Percentiles rank a stretch among this genome's conserved stretches.
Conservation (phyloP, 2,888 invertebrate species). For the Drosophila lutescens region DNA sequence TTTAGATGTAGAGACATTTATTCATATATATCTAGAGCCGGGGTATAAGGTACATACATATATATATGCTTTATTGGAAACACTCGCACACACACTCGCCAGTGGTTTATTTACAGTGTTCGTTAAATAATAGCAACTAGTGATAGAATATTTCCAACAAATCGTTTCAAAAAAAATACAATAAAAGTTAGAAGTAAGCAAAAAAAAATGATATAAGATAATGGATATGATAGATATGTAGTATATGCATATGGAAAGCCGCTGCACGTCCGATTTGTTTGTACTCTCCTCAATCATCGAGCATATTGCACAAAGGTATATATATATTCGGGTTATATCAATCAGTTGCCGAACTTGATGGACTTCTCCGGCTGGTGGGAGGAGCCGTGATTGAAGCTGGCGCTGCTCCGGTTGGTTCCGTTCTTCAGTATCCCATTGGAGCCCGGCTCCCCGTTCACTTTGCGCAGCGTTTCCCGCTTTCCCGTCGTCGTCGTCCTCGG, state of each 20-base stretch:
- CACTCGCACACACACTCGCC: slow-evolving; percentile 15
- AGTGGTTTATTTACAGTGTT: slow-evolving; percentile 42
- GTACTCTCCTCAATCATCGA: slow-evolving; percentile 37
- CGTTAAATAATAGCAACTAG: slow-evolving; percentile 61
- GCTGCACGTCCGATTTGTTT: slow-evolving; percentile 30
- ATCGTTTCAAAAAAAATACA: slow-evolving; percentile 17
- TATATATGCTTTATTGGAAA: slow-evolving; percentile 25
- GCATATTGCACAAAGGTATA: slow-evolving; percentile 43
- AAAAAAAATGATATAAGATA: slow-evolving; percentile 35
- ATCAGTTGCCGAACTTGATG: slow-evolving; percentile 83
- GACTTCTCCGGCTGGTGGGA: slow-evolving; percentile 77
- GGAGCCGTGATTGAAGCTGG: slow-evolving; percentile 58
- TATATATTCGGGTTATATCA: no score
- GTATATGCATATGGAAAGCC: slow-evolving; percentile 17
- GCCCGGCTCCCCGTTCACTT: slow-evolving; percentile 31
- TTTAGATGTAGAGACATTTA: slow-evolving; percentile 10
- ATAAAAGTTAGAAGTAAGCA: slow-evolving; percentile 20
- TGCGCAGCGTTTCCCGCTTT: slow-evolving; percentile 68
- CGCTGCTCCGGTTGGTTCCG: slow-evolving; percentile 65
- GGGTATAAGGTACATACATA: slow-evolving; percentile 2
- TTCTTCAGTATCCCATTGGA: slow-evolving; percentile 86
- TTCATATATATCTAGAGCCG: slow-evolving; percentile 22
- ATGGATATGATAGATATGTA: slow-evolving; percentile 13
- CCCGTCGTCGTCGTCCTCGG: slow-evolving; percentile 64
- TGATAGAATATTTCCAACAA: slow-evolving; percentile 53